Evolutionary conservation across 1,140 invertebrate species (phyloP).

Genomic region (Charaxes varanes): DNA sequence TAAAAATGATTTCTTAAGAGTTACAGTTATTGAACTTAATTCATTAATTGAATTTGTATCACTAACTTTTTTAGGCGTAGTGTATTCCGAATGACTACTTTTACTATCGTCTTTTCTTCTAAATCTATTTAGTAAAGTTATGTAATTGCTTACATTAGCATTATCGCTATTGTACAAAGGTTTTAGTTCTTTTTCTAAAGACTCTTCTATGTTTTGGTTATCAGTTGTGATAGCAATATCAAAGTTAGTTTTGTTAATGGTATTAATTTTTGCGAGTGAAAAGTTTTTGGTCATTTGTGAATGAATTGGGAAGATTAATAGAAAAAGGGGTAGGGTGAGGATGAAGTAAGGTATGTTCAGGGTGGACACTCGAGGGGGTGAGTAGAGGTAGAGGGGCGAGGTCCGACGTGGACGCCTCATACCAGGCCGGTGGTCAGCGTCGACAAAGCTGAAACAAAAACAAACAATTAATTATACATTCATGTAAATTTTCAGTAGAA

Average conservation of each 20-base stretch:
- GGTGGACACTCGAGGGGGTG: conserved; percentile 40
- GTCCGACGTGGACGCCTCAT: conserved; percentile 45
- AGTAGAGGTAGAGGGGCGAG: conserved; percentile 34
- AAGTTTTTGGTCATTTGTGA: conserved; percentile 39
- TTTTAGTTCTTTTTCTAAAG: conserved; percentile 1
- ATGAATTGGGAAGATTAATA: conserved; percentile 32
- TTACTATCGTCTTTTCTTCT: conserved; percentile 36
- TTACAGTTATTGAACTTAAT: conserved; percentile 2
- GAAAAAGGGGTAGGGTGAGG: conserved; percentile 31
- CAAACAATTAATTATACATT: conserved; percentile 19
- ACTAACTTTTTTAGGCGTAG: conserved; percentile 5
- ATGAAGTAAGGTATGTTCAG: conserved; percentile 29
- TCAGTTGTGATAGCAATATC: not conserved
- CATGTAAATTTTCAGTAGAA: conserved; percentile 6
- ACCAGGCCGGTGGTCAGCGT: conserved; percentile 52
- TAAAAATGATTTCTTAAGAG: conserved; percentile 6
- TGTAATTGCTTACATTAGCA: conserved; percentile 29
- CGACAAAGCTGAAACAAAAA: conserved; percentile 49
- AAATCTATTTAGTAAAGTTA: conserved; percentile 41
- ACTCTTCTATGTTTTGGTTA: not conserved
- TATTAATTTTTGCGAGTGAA: conserved; percentile 3
- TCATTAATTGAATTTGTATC: conserved; percentile 6
- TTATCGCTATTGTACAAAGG: conserved; percentile 11
- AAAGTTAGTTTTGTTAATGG: not conserved
- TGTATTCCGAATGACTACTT: conserved; percentile 6